A percentile compares a stretch with the other conserved stretches of the same genome.
These are phyloP conservation scores for Diloba caeruleocephala DNA, from an alignment of 2,888 invertebrate species.

Conservation along the genomic window DNA sequence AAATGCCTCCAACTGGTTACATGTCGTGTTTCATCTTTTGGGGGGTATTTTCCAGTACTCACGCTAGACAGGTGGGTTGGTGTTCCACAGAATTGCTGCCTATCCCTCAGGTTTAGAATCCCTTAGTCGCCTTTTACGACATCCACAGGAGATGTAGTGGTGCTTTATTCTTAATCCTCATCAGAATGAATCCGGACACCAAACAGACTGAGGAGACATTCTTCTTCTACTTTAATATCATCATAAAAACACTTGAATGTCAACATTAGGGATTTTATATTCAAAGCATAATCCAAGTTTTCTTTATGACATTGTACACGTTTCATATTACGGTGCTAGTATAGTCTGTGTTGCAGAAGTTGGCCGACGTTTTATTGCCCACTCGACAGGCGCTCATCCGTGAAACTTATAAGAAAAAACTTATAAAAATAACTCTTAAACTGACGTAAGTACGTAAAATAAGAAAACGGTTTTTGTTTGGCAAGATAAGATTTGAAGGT, in stretches of 20 bases:
- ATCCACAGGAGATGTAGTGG: no score
- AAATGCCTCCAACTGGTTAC: no score
- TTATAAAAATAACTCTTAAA: slow-evolving; percentile 43
- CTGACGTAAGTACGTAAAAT: slow-evolving; percentile 30
- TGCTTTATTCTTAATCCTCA: no score
- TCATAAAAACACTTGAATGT: slow-evolving; percentile 16
- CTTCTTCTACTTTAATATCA: slow-evolving; percentile 15
- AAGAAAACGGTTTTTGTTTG: slow-evolving; percentile 6
- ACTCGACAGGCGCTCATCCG: slow-evolving; percentile 44
- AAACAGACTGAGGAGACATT: no score
- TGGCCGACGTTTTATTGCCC: slow-evolving; percentile 50
- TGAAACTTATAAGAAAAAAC: slow-evolving; percentile 44
- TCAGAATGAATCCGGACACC: no score
- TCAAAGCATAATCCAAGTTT: slow-evolving; percentile 48
- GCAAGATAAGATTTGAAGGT: neutral
- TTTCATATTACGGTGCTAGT: slow-evolving; percentile 41
- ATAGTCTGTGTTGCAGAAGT: slow-evolving; percentile 39
- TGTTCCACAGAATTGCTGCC: no score
- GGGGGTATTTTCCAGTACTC: no score
- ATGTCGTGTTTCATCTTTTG: no score
- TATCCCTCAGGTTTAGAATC: no score
- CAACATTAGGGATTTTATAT: slow-evolving; percentile 30
- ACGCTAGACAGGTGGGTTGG: no score
- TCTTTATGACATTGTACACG: slow-evolving; percentile 45
- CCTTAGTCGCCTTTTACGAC: no score